Base-by-base conservation (phyloP, 2,888 invertebrate species). In the Cerceris ruficornis region DNA sequence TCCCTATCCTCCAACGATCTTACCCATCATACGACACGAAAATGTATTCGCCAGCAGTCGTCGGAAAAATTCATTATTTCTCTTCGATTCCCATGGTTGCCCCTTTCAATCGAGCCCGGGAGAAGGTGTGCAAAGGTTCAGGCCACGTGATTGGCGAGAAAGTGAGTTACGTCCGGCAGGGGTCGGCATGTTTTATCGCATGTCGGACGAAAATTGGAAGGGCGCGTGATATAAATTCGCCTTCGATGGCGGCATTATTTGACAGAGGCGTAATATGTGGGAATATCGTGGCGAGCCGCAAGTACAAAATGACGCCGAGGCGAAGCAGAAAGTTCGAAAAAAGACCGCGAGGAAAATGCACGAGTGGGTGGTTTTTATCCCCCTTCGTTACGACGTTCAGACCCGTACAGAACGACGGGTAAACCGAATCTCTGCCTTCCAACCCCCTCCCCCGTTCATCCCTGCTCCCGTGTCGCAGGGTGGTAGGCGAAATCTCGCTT, bases 191-290 rank as follows among this genome's bases (percentile, higher is more conserved):
- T 57, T 82, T 77, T 77, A 81, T 82, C 67, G 72, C 59, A 79
- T 64, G 71, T 66, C 54, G 70, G 60, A 77, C 49, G 67, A 59
- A 75, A 75, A 75, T 80, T 75, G 78, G 62, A 46, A 67, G 69
- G 60, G 73, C 54, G 69, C 57, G 13, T 41, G 66, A 68, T 67
- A 82, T 86, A 83, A 84, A 84, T 86, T 86, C 69, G 42, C 71
- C 67, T 80, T 81, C 82, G 81, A 84, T 81, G 73, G 60, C 57
- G 74, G 73, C 73, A 85, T 87, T 86, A 83, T 87, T 86, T 80
- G 80, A 86, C 83, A 64, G 68, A 58, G 69, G 6, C 69, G 77
- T 85, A 82, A 80, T 74, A 80, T 72, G 81, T 73, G 82, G 64
- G 68, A 69, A 75, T 77, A 75, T 77, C 49, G 75, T 61, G 75